Base-by-base conservation (phyloP, 2,797 vertebrate genomes). In the Dicrostonyx torquatus region DNA sequence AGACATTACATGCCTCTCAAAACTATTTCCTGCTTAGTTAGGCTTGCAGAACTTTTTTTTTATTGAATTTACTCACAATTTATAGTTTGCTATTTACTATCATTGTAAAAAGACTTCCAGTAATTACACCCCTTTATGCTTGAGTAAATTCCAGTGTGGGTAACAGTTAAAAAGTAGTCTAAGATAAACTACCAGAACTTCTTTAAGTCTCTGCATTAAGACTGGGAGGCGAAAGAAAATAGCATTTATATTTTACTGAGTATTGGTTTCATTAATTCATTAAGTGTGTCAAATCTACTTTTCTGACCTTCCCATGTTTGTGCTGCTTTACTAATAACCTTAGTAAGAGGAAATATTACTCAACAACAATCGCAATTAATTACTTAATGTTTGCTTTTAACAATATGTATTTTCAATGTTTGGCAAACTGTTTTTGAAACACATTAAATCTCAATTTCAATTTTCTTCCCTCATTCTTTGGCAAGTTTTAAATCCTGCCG, bases 21-120 rank as follows among this genome's bases (percentile, higher is more conserved):
- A 85, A 50, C 94, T 86, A 73, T 90, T 92, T 93, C 45, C 93
- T 93, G 60, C 78, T 94, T 97, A 96, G n/a, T 22, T 22, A 53
- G 34, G 24, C 15, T 40, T 75, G 48, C 2, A 91, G 29, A 90
- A 82, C 45, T 70, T 94, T 89, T 76, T 48, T 83, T 75, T 62
- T 50, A 75, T n/a, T 86, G 26, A 72, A 34, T 82, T 89, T 60
- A 90, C 60, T 82, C 64, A 94, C 87, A 92, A 80, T 92, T 79
- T 83, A 89, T 24, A 90, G 68, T 75, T 90, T 72, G 45, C 55
- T 43, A 55, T 60, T 80, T 58, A 17, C 34, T 68, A 83, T 18
- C 80, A 78, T 87, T 93, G 95, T 80, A 87, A 91, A 91, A 94
- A 91, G 26, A 31, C 66, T 76, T 34, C 84, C 62, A 18, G 31